Evolutionary conservation across 2,113 vertebrate genomes (phyloP).

Genomic region (Leucopsar rothschildi): DNA sequence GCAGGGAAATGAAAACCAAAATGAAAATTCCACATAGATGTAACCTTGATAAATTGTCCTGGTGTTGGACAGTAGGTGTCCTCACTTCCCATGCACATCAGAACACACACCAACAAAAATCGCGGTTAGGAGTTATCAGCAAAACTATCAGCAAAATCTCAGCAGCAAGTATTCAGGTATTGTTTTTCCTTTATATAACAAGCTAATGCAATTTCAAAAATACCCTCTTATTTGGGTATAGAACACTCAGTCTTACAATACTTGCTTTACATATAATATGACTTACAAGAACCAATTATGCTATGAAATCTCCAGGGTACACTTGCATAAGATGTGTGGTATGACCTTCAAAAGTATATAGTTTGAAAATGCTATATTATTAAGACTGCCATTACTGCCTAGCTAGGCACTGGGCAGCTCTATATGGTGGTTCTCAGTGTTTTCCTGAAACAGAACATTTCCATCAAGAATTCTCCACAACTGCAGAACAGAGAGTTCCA

Average conservation of each 20-base stretch:
- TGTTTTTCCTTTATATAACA: background rate
- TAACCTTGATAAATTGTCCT: background rate
- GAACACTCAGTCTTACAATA: background rate
- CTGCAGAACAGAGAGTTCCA: background rate
- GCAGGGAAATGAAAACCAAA: background rate
- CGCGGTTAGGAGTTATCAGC: accelerated
- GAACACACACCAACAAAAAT: background rate
- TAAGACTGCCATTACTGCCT: background rate
- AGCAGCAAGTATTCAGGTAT: background rate
- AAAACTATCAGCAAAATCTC: background rate
- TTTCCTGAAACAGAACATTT: background rate
- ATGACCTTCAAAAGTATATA: background rate
- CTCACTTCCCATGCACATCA: background rate
- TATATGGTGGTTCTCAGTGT: background rate
- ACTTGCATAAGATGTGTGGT: background rate
- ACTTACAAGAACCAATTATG: background rate
- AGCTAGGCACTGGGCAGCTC: background rate
- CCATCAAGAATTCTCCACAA: background rate
- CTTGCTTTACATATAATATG: background rate
- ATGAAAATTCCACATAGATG: background rate
- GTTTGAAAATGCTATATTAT: background rate
- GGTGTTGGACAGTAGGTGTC: conserved; percentile 26
- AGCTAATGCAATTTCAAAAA: background rate
- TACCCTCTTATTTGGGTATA: background rate
- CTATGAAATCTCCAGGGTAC: background rate